phyloP scores from a whole-genome alignment of 53 echinoderm and acorn worm species.

The Patiria pectinifera region DNA sequence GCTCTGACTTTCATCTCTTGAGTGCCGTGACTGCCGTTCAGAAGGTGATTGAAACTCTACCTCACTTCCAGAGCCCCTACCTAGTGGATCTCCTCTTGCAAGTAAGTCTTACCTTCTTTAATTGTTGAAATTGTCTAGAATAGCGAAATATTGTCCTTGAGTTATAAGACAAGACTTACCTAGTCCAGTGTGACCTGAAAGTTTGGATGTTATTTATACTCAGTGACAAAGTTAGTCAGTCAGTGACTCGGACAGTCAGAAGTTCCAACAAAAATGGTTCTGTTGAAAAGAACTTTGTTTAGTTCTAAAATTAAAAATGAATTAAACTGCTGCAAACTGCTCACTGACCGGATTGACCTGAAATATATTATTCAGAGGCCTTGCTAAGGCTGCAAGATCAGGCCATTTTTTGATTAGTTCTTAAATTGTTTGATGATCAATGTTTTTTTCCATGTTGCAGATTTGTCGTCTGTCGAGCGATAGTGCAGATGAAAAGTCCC shows the following conservation, averaged over 20 bases:
- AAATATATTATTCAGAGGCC: too few relatives aligned
- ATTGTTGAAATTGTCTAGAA: neutral
- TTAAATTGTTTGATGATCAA: neutral
- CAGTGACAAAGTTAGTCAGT: too few relatives aligned
- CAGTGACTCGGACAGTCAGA: too few relatives aligned
- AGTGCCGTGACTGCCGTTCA: constrained; percentile 88
- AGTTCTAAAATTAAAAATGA: too few relatives aligned
- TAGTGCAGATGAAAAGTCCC: constrained; percentile 80
- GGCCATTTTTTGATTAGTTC: neutral
- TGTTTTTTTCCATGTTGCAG: constrained; percentile 23
- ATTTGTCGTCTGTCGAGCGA: constrained; percentile 74
- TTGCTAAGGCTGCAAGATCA: too few relatives aligned
- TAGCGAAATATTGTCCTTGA: neutral
- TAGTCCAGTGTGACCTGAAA: too few relatives aligned
- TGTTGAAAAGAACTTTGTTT: too few relatives aligned
- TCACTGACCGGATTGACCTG: too few relatives aligned
- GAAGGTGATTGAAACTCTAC: constrained; percentile 83
- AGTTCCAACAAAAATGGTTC: too few relatives aligned
- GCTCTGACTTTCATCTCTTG: constrained; percentile 73
- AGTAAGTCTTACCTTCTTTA: constrained; percentile 55
- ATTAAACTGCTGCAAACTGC: too few relatives aligned
- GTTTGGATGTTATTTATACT: too few relatives aligned
- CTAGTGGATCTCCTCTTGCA: constrained; percentile 75
- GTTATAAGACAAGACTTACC: too few relatives aligned
- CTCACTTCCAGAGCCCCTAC: constrained; percentile 93